Evolutionary conservation across 2,797 vertebrate genomes (phyloP).

Genomic region (Manis javanica): DNA sequence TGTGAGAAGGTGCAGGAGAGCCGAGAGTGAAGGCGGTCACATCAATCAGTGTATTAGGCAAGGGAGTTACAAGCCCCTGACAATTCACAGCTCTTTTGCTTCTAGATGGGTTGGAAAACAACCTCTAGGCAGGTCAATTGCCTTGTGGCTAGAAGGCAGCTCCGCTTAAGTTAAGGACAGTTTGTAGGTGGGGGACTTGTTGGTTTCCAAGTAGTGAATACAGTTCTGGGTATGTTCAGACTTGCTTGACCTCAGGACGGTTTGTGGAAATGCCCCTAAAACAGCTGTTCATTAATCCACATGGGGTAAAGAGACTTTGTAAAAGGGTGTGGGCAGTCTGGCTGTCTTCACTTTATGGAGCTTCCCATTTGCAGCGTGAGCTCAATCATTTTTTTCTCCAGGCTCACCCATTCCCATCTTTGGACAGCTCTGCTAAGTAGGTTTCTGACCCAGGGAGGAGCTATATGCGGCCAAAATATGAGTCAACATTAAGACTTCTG

Average conservation of each 20-base stretch:
- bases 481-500: background rate
- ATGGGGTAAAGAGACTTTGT: background rate
- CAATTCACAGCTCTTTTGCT: background rate
- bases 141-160: background rate
- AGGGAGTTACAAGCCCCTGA: background rate
- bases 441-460: background rate
- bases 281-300: background rate
- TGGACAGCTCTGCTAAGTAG: background rate
- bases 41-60: background rate
- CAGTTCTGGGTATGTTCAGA: background rate
- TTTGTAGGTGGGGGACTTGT: background rate
- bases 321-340: fast-evolving
- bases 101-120: background rate
- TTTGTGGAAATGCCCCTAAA: background rate
- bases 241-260: background rate
- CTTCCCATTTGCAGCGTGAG: background rate
- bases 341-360: background rate
- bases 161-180: background rate
- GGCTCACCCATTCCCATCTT: background rate
- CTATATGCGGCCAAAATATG: background rate
- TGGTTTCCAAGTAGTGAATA: background rate
- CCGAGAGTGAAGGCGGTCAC: background rate
- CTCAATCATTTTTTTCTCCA: background rate
- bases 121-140: background rate
- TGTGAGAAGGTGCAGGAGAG: background rate